phyloP scores from a whole-genome alignment of 2,797 vertebrate species.

The Amblyopsis hoosieri region DNA sequence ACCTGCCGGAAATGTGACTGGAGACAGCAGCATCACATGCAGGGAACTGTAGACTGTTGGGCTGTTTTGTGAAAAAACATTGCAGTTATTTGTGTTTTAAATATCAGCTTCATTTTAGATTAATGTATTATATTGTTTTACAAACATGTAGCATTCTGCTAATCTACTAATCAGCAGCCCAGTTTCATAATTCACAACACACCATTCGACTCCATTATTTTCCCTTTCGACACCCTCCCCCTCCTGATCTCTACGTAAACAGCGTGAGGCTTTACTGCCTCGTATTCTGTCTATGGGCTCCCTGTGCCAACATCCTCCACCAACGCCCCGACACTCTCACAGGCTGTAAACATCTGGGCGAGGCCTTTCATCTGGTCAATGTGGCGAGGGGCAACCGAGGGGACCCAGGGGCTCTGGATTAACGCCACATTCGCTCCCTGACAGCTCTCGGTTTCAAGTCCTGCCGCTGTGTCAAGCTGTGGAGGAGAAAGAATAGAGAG shows the following conservation, averaged over 20 bases:
- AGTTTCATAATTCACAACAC: constrained; percentile 22
- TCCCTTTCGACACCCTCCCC: constrained; percentile 49
- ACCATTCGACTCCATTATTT: constrained; percentile 52
- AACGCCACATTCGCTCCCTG: constrained; percentile 66
- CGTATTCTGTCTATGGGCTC: constrained; percentile 77
- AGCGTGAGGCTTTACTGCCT: constrained; percentile 77
- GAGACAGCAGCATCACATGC: constrained; percentile 21
- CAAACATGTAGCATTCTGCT: not conserved
- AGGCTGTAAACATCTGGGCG: constrained; percentile 81
- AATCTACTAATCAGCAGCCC: too few relatives aligned
- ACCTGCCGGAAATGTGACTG: constrained; percentile 43
- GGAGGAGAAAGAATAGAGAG: constrained; percentile 28
- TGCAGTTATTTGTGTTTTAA: too few relatives aligned
- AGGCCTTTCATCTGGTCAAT: constrained; percentile 83
- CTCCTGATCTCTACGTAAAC: constrained; percentile 57
- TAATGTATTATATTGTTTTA: not conserved
- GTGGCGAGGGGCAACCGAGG: constrained; percentile 73
- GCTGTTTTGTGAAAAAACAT: not conserved
- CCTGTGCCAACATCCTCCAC: constrained; percentile 73
- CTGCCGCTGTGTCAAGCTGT: constrained; percentile 62
- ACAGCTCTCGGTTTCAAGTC: constrained; percentile 65
- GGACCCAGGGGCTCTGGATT: constrained; percentile 79
- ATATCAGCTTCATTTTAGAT: too few relatives aligned
- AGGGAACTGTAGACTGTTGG: not conserved
- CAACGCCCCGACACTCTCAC: constrained; percentile 79